Conservation (phyloP, 2,797 vertebrate genomes). For the Margarornis squamiger region DNA sequence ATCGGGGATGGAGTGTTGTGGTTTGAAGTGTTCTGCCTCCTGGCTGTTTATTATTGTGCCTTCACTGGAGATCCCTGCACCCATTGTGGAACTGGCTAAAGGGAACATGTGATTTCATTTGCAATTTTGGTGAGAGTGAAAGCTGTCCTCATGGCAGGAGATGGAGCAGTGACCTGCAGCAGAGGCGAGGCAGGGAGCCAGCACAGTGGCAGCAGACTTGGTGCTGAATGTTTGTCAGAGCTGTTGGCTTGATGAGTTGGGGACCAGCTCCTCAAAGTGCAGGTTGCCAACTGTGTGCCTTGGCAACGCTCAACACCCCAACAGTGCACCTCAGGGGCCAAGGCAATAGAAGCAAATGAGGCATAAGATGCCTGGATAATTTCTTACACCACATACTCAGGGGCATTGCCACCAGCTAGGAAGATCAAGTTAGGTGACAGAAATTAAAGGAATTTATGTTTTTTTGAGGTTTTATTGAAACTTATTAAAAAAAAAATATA, state of each 20-base stretch:
- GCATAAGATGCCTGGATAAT: not conserved
- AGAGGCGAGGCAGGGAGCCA: not conserved
- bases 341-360: not conserved
- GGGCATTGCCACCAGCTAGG: not conserved
- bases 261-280: not conserved
- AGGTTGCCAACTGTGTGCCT: not conserved
- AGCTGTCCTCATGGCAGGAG: not conserved
- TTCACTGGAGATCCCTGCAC: not conserved
- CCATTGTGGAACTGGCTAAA: not conserved
- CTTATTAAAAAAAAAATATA: not conserved
- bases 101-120: accelerated
- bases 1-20: not conserved
- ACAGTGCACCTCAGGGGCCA: not conserved
- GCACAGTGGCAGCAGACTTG: not conserved
- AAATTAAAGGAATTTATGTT: not conserved
- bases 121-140: not conserved
- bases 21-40: not conserved
- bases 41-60: not conserved
- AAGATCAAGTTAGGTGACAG: not conserved
- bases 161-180: too few relatives aligned
- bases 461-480: not conserved
- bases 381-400: not conserved
- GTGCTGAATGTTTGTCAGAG: not conserved
- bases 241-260: not conserved
- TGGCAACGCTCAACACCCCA: not conserved